Evolutionary conservation across 2,797 vertebrate genomes (phyloP).

Genomic region (Dendrocincla fuliginosa): DNA sequence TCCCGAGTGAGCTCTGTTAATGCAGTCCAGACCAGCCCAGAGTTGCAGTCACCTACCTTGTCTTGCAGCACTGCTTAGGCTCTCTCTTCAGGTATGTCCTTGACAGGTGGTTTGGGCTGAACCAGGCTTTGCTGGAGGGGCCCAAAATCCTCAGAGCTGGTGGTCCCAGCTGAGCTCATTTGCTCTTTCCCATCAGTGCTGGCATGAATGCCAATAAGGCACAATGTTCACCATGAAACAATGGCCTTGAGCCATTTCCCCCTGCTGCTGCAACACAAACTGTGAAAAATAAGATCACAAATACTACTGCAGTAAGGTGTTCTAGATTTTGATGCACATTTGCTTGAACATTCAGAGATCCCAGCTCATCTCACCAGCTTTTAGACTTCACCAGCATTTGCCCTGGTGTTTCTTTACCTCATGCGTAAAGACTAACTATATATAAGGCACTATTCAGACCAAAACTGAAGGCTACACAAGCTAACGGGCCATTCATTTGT

Average conservation of each 20-base stretch:
- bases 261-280: background rate
- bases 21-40: background rate
- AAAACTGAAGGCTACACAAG: background rate
- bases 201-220: background rate
- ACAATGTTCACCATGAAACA: background rate
- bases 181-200: background rate
- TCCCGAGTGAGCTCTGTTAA: background rate
- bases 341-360: background rate
- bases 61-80: background rate
- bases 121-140: background rate
- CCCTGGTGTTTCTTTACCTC: background rate
- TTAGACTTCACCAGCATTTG: background rate
- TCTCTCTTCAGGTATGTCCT: background rate
- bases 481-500: background rate
- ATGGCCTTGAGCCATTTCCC: background rate
- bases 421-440: background rate
- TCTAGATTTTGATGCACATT: background rate
- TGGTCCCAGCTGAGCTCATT: background rate
- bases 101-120: background rate
- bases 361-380: background rate
- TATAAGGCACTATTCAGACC: background rate
- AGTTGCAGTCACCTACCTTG: background rate
- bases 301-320: background rate
- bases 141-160: background rate
- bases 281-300: background rate